phyloP scores from a whole-genome alignment of 2,113 vertebrate genomes.

The Salvelinus fontinalis region DNA sequence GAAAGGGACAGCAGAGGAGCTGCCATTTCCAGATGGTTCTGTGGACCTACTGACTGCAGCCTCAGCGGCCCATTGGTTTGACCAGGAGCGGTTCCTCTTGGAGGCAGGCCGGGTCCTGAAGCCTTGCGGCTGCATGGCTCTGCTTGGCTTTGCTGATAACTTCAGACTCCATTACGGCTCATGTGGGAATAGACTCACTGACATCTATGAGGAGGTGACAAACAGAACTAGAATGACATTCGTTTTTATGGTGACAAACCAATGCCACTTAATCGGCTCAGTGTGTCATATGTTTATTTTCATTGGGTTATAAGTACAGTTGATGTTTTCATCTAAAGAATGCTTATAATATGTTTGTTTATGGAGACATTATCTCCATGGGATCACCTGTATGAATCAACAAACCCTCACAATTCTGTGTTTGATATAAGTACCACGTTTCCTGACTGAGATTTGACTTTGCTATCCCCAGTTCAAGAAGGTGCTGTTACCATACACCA shows the following conservation, averaged over 20 bases:
- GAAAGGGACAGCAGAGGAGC: slow-evolving; percentile 71
- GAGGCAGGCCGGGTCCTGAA: slow-evolving; percentile 75
- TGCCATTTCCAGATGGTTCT: slow-evolving; percentile 70
- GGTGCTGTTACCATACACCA: slow-evolving; percentile 51
- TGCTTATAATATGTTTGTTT: background rate
- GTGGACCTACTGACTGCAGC: slow-evolving; percentile 79
- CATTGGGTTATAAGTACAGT: background rate
- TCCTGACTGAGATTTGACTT: background rate
- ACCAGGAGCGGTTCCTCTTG: slow-evolving; percentile 63
- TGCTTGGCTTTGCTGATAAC: slow-evolving; percentile 66
- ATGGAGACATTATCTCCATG: background rate
- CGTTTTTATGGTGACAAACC: no score
- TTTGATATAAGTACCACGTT: background rate
- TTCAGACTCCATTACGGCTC: slow-evolving; percentile 53
- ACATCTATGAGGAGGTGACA: slow-evolving; percentile 70
- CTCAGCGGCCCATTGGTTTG: slow-evolving; percentile 81
- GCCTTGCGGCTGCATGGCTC: slow-evolving; percentile 73
- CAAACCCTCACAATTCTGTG: background rate
- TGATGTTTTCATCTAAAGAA: background rate
- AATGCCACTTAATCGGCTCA: no score
- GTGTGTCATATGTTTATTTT: no score
- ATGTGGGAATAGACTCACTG: slow-evolving; percentile 69
- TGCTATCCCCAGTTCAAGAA: slow-evolving; percentile 49
- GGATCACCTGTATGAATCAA: background rate
- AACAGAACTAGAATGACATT: background rate